Evolutionary conservation across 2,113 vertebrate species (phyloP).

Genomic region (Thryonomys swinderianus): DNA sequence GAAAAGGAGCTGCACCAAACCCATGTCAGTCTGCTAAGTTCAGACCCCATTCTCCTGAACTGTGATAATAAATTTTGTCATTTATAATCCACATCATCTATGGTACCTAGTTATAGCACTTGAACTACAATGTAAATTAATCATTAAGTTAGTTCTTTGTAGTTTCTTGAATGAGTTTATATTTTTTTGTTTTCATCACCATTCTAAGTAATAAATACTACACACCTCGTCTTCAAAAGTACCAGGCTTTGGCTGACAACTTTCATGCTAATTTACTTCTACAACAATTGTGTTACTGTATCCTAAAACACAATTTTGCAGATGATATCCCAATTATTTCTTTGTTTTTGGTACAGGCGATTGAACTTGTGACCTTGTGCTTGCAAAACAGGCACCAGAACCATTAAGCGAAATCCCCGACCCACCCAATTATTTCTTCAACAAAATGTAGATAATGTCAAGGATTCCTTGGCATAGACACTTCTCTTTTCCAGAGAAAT

Average conservation of each 20-base stretch:
- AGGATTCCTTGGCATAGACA: not conserved
- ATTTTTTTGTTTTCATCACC: not conserved
- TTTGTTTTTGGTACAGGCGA: too few relatives aligned
- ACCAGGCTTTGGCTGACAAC: not conserved
- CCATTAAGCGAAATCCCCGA: too few relatives aligned
- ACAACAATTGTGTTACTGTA: not conserved
- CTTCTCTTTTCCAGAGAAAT: constrained; percentile 23
- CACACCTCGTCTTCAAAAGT: not conserved
- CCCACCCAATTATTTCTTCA: not conserved
- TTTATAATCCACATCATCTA: not conserved
- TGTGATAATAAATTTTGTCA: not conserved
- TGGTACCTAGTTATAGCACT: not conserved
- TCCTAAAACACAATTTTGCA: not conserved
- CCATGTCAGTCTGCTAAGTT: not conserved
- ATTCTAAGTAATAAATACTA: not conserved
- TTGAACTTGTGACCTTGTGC: too few relatives aligned
- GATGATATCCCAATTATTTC: not conserved
- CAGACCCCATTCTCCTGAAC: not conserved
- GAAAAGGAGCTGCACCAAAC: not conserved
- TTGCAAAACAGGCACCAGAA: too few relatives aligned
- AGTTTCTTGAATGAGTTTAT: not conserved
- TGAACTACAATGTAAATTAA: not conserved
- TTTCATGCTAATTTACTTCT: not conserved
- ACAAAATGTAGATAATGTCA: not conserved
- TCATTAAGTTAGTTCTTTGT: not conserved